Percentiles rank a stretch among this genome's conserved stretches.
Evolutionary conservation across 2,888 invertebrate genomes (phyloP).

Genomic region (Nomada ferruginata): DNA sequence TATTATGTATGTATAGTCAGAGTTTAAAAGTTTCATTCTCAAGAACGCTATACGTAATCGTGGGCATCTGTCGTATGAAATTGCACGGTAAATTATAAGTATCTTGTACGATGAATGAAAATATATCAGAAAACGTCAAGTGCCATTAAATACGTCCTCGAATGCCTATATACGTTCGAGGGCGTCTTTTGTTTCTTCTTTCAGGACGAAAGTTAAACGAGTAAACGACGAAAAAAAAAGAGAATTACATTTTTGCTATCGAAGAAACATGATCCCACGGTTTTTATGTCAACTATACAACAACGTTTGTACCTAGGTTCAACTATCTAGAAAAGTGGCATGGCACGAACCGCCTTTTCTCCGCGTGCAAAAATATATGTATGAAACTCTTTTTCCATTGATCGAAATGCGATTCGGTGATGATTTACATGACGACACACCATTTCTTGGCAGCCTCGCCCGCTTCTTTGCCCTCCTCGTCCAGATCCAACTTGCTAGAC

Average conservation of each 20-base stretch:
- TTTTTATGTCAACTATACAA: background rate
- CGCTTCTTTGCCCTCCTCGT: slow-evolving; percentile 51
- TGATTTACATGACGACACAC: slow-evolving; percentile 80
- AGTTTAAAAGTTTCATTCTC: slow-evolving; percentile 21
- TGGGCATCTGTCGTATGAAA: slow-evolving; percentile 28
- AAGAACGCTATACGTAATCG: slow-evolving; percentile 15
- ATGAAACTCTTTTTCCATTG: slow-evolving; percentile 25
- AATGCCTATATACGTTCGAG: no score
- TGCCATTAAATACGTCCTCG: background rate
- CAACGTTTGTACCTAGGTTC: slow-evolving; percentile 5
- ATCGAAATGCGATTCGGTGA: slow-evolving; percentile 7
- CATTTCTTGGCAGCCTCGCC: slow-evolving; percentile 73
- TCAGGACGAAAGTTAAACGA: background rate
- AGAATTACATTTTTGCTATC: background rate
- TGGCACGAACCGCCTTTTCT: slow-evolving; percentile 1
- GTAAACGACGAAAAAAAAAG: background rate
- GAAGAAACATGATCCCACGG: slow-evolving; percentile 5
- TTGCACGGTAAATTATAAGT: slow-evolving; percentile 24
- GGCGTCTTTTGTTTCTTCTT: no score
- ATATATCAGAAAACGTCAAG: background rate
- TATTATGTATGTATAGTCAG: slow-evolving; percentile 13
- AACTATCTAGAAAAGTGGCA: background rate
- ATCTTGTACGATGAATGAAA: slow-evolving; percentile 11
- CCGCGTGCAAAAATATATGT: slow-evolving; percentile 24
- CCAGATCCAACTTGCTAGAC: slow-evolving; percentile 67